Conservation (phyloP, 2,113 vertebrate species). For the Rhagologus leucostigma region DNA sequence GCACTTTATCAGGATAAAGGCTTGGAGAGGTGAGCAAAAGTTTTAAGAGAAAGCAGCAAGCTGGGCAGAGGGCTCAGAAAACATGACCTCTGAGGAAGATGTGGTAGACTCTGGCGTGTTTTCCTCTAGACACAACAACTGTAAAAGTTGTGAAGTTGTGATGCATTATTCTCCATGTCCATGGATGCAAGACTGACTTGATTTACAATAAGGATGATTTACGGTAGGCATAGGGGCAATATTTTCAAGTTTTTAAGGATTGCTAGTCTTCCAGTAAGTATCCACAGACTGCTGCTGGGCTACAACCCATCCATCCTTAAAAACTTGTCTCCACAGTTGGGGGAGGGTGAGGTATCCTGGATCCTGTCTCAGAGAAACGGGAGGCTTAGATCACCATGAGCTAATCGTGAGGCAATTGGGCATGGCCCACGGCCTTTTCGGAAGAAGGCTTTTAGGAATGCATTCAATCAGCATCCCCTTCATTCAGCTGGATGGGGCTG, state of each 20-base stretch:
- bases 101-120: rapidly evolving
- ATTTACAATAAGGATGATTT: neutral
- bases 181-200: neutral
- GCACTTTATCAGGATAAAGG: neutral
- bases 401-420: neutral
- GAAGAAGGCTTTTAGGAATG: neutral
- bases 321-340: neutral
- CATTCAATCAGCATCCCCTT: neutral
- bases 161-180: neutral
- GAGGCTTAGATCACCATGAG: constrained; percentile 6
- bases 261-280: neutral
- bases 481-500: neutral
- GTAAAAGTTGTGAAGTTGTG: rapidly evolving
- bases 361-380: neutral
- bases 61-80: neutral
- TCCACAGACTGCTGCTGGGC: neutral
- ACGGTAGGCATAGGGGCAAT: neutral
- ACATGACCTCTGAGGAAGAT: neutral
- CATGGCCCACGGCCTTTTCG: neutral
- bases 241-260: neutral
- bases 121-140: neutral
- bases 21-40: neutral
- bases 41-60: neutral
- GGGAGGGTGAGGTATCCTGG: neutral
- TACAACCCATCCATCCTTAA: neutral